Evolutionary conservation across 2,888 invertebrate species (phyloP).

Genomic region (Tromatobia lineatoria): DNA sequence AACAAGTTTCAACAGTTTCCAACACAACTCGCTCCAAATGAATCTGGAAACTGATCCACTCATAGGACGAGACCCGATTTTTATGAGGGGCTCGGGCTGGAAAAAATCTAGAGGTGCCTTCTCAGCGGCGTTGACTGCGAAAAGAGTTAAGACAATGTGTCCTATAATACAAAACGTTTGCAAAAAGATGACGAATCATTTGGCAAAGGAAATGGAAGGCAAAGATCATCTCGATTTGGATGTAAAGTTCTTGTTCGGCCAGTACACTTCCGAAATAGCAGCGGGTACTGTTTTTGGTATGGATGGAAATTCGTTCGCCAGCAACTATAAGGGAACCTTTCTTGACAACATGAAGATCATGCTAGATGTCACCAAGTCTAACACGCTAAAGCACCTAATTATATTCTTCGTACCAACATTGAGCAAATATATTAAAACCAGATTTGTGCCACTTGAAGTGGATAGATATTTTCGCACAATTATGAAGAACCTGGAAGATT

Average conservation of each 20-base stretch:
- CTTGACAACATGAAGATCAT: conserved; percentile 59
- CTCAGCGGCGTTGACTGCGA: conserved; percentile 31
- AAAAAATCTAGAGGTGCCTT: conserved; percentile 31
- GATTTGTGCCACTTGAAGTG: conserved; percentile 63
- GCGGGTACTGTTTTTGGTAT: conserved; percentile 50
- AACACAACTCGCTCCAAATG: background rate
- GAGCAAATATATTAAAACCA: conserved; percentile 22
- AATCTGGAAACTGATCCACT: conserved; percentile 43
- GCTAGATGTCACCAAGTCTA: conserved; percentile 57
- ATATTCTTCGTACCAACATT: conserved; percentile 49
- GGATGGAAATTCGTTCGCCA: conserved; percentile 46
- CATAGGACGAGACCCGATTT: conserved; percentile 44
- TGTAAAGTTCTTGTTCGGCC: conserved; percentile 50
- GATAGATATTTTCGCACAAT: conserved; percentile 67
- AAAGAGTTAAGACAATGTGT: conserved; percentile 49
- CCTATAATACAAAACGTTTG: conserved; percentile 28
- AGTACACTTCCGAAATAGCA: conserved; percentile 51
- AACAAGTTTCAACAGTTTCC: conserved; percentile 28
- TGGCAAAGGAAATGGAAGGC: conserved; percentile 64
- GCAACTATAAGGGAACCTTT: background rate
- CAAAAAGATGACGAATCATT: conserved; percentile 41
- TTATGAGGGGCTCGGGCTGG: conserved; percentile 53
- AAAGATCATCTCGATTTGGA: conserved; percentile 73
- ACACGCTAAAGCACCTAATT: conserved; percentile 22
- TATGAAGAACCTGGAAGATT: conserved; percentile 65